phyloP scores from a whole-genome alignment of 64 coral and sea anemone species.

The Astreopora myriophthalma region DNA sequence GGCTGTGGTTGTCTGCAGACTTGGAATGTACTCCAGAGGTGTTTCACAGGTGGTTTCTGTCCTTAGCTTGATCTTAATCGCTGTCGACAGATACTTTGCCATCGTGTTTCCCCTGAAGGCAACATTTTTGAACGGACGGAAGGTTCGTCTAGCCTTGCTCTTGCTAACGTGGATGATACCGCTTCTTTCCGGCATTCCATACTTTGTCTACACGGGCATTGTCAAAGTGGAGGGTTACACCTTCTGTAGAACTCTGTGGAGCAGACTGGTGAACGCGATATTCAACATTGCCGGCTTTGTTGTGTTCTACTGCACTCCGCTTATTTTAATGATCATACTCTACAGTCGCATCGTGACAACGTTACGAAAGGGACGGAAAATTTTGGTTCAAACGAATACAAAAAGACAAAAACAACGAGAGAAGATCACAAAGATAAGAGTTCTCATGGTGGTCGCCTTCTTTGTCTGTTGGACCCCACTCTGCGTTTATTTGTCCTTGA shows the following conservation, averaged over 20 bases:
- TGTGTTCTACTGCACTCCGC: background rate
- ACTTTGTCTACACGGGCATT: background rate
- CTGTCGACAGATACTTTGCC: conserved; percentile 26
- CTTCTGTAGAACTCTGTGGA: conserved; percentile 20
- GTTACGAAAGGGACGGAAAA: background rate
- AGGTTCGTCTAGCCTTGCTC: background rate
- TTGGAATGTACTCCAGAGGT: conserved; percentile 29
- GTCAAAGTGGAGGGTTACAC: conserved; percentile 13
- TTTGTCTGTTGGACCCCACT: conserved; percentile 42
- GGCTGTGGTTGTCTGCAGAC: background rate
- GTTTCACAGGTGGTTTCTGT: conserved; percentile 36
- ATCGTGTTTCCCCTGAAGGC: conserved; percentile 24
- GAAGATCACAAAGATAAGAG: conserved; percentile 13
- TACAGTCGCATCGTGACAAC: conserved; percentile 28
- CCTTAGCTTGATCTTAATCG: conserved; percentile 8
- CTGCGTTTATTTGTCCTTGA: conserved; percentile 2
- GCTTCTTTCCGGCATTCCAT: background rate
- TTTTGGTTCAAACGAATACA: background rate
- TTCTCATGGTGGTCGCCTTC: background rate
- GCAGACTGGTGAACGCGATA: background rate
- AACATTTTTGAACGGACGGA: background rate
- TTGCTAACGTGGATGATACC: conserved; percentile 6
- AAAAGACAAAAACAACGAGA: conserved; percentile 19
- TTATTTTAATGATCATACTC: conserved; percentile 10
- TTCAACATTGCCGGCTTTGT: conserved; percentile 22